Base-by-base conservation (phyloP, 1,140 invertebrate species). In the Drosophila seguyi region DNA sequence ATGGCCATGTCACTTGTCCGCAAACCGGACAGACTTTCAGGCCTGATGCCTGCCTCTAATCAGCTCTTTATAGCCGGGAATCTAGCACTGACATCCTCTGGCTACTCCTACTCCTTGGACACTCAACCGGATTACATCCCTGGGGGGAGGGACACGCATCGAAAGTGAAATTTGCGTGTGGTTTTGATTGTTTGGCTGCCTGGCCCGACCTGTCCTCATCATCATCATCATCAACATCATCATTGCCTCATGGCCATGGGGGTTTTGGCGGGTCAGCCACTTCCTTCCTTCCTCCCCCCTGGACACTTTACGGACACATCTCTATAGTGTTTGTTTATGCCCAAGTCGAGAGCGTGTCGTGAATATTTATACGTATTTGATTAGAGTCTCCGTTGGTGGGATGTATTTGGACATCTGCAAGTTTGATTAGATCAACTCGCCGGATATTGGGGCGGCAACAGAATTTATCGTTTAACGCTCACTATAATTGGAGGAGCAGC, bases 341-440 rank as follows among this genome's bases (percentile, higher is more conserved):
- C 31, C 50, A 14, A 22, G 36, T 72, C 48, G 38, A 22, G 73
- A 45, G 73, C 84, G 81, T 85, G 82, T 75, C 69, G 53, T 79
- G 82, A 75, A 86, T 86, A 86, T 79, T 86, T 67, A 86, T 86
- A 63, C 68, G 69, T 62, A 79, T 87, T 86, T 87, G 83, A 86
- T 87, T 75, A 66, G 63, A 82, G 69, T 48, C 62, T 68, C 61
- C 61, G 27, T 38, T 48, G 22, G 4, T 6, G 6, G 10, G 20
- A 13, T 18, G 45, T 20, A 38, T 36, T 20, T 31, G 62, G 48
- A 53, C 63, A 66, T 68, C 62, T 52, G 62, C 62, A 53, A 81
- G 56, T 77, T 84, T 82, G 74, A 75, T 76, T 75, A 34, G 72
- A 76, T 76, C 55, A 75, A 77, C 57, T 44, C 7, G 25, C 56